Evolutionary conservation across 2,113 vertebrate species (phyloP), one percentile per base, ranked within the genome.

Genomic region (Mesocricetus auratus): DNA sequence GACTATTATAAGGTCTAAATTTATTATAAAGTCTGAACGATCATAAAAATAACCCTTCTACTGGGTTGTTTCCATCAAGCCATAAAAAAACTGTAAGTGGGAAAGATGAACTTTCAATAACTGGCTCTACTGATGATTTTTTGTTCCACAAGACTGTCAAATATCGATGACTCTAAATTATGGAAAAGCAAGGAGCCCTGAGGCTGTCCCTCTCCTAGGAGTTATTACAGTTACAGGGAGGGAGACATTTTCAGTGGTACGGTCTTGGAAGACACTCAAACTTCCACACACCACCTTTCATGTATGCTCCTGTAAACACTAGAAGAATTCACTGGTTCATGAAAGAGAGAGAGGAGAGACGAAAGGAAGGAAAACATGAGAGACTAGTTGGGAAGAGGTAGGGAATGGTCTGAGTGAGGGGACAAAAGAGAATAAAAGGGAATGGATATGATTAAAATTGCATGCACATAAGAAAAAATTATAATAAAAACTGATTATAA

Each of bases 41-140:
- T 56, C 53, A 56, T 56, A 56, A 56, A 56, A 56, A 56, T 56
- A 56, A 12, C 53, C 53, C 53, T 56, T 12, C 11, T 13, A 90
- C 7, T 88, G 58, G 19, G 24, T 47, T 78, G 5, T 88, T 68
- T 87, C 58, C 21, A 10, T 64, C 66, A 79, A 89, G 22, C 79
- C 7, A 7, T 73, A 17, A 93, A 74, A 95, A 75, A 2, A 24
- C 24, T 58, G 62, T 73, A 45, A 78, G 94, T 66, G 58, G 86
- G 16, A 93, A 95, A 97, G 88, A 94, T 1, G 87, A 4, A 81
- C 29, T 50, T n/a, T 89, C 21, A 71, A 64, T 86, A 91, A 86
- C 26, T 66, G 33, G 58, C 19, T 96, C 56, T 88, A 29, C 33
- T 93, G 87, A 90, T 75, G 50, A 73, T 64, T 95, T 96, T 79